Evolutionary conservation across 2,113 vertebrate species (phyloP).

Genomic region (Sceloporus undulatus): DNA sequence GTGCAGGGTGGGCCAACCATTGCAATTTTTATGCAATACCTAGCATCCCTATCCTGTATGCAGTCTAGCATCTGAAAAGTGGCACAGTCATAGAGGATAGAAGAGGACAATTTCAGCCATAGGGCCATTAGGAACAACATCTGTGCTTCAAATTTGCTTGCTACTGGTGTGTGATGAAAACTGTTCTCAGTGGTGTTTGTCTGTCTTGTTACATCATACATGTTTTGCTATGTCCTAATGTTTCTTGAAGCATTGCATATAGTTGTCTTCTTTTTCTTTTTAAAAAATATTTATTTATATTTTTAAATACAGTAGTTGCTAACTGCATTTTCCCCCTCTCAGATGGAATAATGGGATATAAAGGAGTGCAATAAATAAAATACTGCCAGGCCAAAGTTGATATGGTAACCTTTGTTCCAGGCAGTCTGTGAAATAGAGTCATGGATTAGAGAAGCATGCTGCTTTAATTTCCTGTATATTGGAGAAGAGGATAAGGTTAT

Average conservation of each 20-base stretch:
- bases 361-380: not conserved
- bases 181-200: not conserved
- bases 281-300: not conserved
- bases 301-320: no score
- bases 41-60: not conserved
- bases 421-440: not conserved
- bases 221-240: not conserved
- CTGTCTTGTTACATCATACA: not conserved
- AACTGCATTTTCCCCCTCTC: not conserved
- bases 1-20: no score
- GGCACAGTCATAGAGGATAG: not conserved
- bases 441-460: not conserved
- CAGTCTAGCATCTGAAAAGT: not conserved
- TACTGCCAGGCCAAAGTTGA: not conserved
- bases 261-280: not conserved
- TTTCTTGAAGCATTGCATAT: not conserved
- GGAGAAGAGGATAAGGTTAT: not conserved
- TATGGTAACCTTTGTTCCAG: not conserved
- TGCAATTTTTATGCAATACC: no score
- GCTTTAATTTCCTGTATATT: no score
- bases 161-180: not conserved
- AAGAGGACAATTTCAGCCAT: not conserved
- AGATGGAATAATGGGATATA: not conserved
- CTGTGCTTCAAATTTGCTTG: not conserved
- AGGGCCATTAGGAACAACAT: not conserved